Evolutionary conservation across 2,113 vertebrate genomes (phyloP), one percentile per base, ranked within the genome.

Genomic region (Delphinus delphis): DNA sequence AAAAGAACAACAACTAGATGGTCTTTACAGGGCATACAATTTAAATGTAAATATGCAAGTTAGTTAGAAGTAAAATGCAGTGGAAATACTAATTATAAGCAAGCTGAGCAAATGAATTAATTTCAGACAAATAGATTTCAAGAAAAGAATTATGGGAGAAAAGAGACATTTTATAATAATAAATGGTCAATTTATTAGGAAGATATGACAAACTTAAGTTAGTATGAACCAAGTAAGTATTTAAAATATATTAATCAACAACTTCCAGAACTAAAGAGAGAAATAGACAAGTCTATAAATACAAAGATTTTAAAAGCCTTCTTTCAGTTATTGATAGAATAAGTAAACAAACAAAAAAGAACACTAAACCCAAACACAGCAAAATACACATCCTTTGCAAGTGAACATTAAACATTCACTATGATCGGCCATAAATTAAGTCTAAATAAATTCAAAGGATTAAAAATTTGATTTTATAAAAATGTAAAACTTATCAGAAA

Each of bases 381-480:
- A 88, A 84, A 73, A 31, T 85, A 65, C 17, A 18, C 8, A 20
- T 87, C 70, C 12, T 77, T 84, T 65, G n/a, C 38, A 71, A 83
- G 41, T 38, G 18, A 5, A 68, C 2, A 71, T 71, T 70, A 55
- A 90, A 70, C 3, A 77, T 65, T 76, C 44, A 90, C n/a, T 81
- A 73, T 55, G 17, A 60, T 26, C 80, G 60, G 2, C 47, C 68
- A 73, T 73, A 58, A 67, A 79, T n/a, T 20, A 65, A 65, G 8
- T 28, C 53, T 93, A 68, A 87, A 47, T 67, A 93, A 95, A 83
- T 65, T 80, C 58, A 85, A 47, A 71, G 17, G 44, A 73, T 88
- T 83, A 93, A 90, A 90, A 85, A 74, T 77, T 90, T 13, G 28
- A 93, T 53, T 80, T 70, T 18, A 31, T 84, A 63, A 21, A 91